These are phyloP conservation scores for Cebidichthys violaceus DNA, from an alignment of 2,113 vertebrate genomes.

Conservation along the genomic window DNA sequence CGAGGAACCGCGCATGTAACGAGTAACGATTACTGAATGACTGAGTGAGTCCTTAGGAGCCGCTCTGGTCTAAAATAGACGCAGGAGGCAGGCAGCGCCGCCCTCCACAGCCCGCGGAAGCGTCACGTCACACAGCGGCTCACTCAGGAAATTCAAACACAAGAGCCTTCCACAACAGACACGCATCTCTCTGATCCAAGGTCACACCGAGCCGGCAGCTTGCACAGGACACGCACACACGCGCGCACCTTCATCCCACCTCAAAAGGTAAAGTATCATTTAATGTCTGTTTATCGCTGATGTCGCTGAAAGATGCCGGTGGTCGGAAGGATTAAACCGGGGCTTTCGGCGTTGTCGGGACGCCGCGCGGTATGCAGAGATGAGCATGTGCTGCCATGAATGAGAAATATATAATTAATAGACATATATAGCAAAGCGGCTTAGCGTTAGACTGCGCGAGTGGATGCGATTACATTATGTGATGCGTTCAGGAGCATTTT, in stretches of 20 bases:
- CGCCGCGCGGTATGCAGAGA: neutral
- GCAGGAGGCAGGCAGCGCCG: constrained; percentile 57
- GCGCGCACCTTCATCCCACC: neutral
- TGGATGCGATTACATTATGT: neutral
- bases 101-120: constrained; percentile 54
- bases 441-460: neutral
- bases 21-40: neutral
- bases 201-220: constrained; percentile 63
- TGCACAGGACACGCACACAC: constrained; percentile 24
- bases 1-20: neutral
- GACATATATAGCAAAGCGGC: neutral
- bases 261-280: constrained; percentile 68
- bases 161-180: neutral
- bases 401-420: neutral
- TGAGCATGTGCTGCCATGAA: constrained; percentile 27
- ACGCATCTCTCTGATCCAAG: constrained; percentile 74
- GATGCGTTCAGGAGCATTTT: constrained; percentile 55
- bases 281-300: neutral
- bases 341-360: neutral
- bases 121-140: constrained; percentile 57
- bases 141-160: constrained; percentile 73
- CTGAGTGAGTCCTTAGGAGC: constrained; percentile 13
- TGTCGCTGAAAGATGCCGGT: neutral
- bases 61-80: constrained; percentile 13
- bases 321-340: constrained; percentile 22